A percentile compares a stretch with the other conserved stretches of the same genome.
phyloP scores from a whole-genome alignment of 2,888 invertebrate genomes.

The Exephanes ischioxanthus region DNA sequence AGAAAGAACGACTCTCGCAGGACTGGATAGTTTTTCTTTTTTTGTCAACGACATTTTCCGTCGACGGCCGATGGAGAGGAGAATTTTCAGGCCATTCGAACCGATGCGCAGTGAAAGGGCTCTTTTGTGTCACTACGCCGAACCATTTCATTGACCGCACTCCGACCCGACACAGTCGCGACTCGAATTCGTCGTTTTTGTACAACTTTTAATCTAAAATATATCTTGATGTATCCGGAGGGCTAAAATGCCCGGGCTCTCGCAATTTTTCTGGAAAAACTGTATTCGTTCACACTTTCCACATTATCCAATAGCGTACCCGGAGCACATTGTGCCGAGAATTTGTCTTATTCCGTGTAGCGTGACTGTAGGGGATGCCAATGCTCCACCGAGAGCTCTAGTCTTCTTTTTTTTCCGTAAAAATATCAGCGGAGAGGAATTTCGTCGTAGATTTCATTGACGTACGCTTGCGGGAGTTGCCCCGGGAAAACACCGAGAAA shows the following conservation, averaged over 20 bases:
- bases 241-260: not conserved
- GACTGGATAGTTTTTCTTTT: not conserved
- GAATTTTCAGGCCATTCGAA: not conserved
- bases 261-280: not conserved
- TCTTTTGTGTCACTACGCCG: not conserved
- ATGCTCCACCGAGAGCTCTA: constrained; percentile 1
- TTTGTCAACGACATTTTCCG: not conserved
- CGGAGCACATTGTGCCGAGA: not conserved
- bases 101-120: constrained; percentile 4
- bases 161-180: not conserved
- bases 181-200: constrained; percentile 7
- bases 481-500: not conserved
- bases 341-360: not conserved
- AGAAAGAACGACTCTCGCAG: not conserved
- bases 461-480: not conserved
- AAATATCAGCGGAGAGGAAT: not conserved
- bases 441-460: not conserved
- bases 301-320: not conserved
- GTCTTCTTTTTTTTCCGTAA: not conserved
- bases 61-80: not conserved
- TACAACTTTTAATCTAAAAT: constrained; percentile 28
- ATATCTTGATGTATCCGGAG: constrained; percentile 6
- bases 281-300: not conserved
- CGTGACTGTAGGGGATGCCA: not conserved
- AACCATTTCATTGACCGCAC: constrained; percentile 18